Conservation (phyloP, 2,888 invertebrate species). For the Heliconius erato region DNA sequence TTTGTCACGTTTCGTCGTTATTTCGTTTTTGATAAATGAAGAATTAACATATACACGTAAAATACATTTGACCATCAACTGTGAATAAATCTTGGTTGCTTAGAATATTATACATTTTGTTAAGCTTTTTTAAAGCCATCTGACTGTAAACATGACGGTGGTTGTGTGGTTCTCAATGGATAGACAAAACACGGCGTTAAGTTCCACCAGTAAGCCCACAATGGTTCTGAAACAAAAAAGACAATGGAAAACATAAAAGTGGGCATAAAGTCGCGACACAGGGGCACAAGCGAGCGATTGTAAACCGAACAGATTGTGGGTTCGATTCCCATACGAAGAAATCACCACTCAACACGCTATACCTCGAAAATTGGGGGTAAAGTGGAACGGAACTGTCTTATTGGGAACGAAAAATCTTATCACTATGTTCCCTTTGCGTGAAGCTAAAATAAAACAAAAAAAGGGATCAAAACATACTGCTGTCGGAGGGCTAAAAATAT, state of each 20-base stretch:
- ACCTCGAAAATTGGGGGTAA: neutral
- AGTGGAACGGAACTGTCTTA: neutral
- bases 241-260: too few species aligned
- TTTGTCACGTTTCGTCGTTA: constrained; percentile 19
- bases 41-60: constrained; percentile 27
- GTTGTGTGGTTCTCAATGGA: neutral
- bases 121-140: neutral
- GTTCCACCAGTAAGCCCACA: neutral
- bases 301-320: too few species aligned
- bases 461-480: too few species aligned
- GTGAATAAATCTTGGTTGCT: neutral
- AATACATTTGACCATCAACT: constrained; percentile 25
- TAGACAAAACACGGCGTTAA: neutral
- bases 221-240: too few species aligned
- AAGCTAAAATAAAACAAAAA: too few species aligned
- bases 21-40: constrained; percentile 26
- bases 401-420: too few species aligned
- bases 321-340: too few species aligned
- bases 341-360: neutral
- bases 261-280: too few species aligned
- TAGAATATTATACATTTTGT: neutral
- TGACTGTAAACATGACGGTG: neutral
- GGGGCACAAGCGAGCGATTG: too few species aligned
- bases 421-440: too few species aligned
- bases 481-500: too few species aligned